These are phyloP conservation scores for Gadus macrocephalus DNA, from an alignment of 2,113 vertebrate genomes.

Conservation along the genomic window DNA sequence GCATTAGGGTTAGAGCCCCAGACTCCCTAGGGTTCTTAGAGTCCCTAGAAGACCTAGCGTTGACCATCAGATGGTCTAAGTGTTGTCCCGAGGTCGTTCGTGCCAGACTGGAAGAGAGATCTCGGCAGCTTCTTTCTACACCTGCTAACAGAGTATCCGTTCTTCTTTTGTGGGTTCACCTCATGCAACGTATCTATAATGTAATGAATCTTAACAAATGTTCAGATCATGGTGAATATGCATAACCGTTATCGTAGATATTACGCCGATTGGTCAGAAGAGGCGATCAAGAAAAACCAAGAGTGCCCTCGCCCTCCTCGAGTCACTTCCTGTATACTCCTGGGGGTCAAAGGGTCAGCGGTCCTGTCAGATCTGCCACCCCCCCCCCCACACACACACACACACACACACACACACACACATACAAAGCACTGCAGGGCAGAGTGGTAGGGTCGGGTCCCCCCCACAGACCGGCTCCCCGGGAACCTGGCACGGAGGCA, in stretches of 20 bases:
- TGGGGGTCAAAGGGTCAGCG: slow-evolving; percentile 64
- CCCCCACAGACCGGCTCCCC: slow-evolving; percentile 54
- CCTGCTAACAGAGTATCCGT: slow-evolving; percentile 30
- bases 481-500: slow-evolving; percentile 60
- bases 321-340: slow-evolving; percentile 43
- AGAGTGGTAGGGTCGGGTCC: slow-evolving; percentile 55
- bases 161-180: slow-evolving; percentile 29
- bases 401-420: slow-evolving; percentile 17
- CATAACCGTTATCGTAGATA: background rate
- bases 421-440: slow-evolving; percentile 61
- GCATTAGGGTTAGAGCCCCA: background rate
- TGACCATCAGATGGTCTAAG: slow-evolving; percentile 11
- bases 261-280: slow-evolving; percentile 6
- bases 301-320: slow-evolving; percentile 31
- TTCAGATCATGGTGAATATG: background rate
- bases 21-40: background rate
- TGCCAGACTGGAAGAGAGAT: slow-evolving; percentile 40
- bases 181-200: background rate
- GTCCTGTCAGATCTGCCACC: slow-evolving; percentile 60
- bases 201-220: too few species aligned
- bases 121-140: slow-evolving; percentile 58
- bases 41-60: background rate
- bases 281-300: slow-evolving; percentile 22
- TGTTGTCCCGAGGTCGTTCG: slow-evolving; percentile 22
- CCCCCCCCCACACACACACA: slow-evolving; percentile 30